These are phyloP conservation scores for Ophion slaviceki DNA, from an alignment of 2,888 invertebrate species.

Conservation along the genomic window DNA sequence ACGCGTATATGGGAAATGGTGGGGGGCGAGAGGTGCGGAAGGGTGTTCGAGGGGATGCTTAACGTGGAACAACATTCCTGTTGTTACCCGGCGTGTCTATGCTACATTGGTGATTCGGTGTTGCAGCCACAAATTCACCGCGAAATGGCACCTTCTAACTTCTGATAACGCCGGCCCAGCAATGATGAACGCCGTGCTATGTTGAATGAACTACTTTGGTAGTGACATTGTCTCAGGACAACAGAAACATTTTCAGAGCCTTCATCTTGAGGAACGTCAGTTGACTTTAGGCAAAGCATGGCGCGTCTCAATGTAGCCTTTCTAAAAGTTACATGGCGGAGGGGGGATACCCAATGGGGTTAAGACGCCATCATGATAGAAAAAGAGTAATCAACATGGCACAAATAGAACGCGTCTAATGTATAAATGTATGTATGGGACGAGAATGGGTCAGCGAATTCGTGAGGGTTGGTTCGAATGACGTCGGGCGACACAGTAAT, in stretches of 20 bases:
- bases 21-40: conserved; percentile 16
- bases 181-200: background rate
- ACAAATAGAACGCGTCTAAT: conserved; percentile 39
- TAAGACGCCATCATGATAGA: background rate
- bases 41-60: conserved; percentile 35
- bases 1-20: conserved; percentile 9
- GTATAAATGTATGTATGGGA: conserved; percentile 58
- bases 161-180: conserved; percentile 70
- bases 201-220: conserved; percentile 14
- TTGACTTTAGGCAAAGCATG: background rate
- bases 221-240: background rate
- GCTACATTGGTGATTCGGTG: conserved; percentile 74
- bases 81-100: conserved; percentile 63
- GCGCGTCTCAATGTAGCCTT: too few species aligned
- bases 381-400: conserved; percentile 52
- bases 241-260: background rate
- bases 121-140: conserved; percentile 75
- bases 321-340: background rate
- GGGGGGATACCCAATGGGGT: background rate
- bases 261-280: background rate
- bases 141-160: conserved; percentile 76
- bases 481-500: conserved; percentile 57
- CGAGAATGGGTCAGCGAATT: conserved; percentile 62
- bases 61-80: conserved; percentile 70
- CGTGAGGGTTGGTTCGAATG: conserved; percentile 48